phyloP scores from a whole-genome alignment of 2,888 invertebrate species.

The Melanostoma mellinum region DNA sequence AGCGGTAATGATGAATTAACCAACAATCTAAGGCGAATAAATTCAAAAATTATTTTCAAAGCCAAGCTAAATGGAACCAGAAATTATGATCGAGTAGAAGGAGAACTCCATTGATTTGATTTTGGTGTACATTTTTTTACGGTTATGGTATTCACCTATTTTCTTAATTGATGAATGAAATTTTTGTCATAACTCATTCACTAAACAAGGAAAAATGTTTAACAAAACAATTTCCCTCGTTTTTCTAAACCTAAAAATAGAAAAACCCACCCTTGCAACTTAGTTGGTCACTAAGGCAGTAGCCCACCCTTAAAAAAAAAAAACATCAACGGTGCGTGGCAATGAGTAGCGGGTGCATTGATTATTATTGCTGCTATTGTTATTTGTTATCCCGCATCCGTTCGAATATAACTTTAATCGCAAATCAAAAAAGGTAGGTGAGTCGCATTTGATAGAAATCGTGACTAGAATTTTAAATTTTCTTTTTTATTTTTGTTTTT shows the following conservation, averaged over 20 bases:
- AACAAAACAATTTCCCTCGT: too few species aligned
- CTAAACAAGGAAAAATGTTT: too few species aligned
- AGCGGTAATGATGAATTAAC: too few species aligned
- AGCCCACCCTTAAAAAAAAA: not conserved
- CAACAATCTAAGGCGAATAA: too few species aligned
- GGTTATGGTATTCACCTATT: too few species aligned
- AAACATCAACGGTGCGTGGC: conserved; percentile 21
- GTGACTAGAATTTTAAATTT: conserved; percentile 56
- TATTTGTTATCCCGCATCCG: conserved; percentile 25
- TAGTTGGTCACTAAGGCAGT: not conserved
- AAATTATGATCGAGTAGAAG: too few species aligned
- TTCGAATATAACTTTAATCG: conserved; percentile 64
- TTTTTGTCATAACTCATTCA: too few species aligned
- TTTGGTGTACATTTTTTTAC: too few species aligned
- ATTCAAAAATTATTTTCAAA: too few species aligned
- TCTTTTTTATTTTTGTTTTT: conserved; percentile 5
- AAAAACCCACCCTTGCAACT: conserved; percentile 3
- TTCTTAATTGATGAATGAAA: too few species aligned
- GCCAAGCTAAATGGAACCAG: too few species aligned
- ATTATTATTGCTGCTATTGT: conserved; percentile 32
- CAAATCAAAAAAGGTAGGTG: conserved; percentile 69
- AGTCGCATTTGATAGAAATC: conserved; percentile 60
- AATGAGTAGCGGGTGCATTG: conserved; percentile 7
- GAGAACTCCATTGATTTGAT: too few species aligned
- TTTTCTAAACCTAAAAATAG: not conserved